Evolutionary conservation across 1,140 invertebrate genomes (phyloP), one percentile per base, ranked within the genome.

Genomic region (Metopolophium dirhodum): DNA sequence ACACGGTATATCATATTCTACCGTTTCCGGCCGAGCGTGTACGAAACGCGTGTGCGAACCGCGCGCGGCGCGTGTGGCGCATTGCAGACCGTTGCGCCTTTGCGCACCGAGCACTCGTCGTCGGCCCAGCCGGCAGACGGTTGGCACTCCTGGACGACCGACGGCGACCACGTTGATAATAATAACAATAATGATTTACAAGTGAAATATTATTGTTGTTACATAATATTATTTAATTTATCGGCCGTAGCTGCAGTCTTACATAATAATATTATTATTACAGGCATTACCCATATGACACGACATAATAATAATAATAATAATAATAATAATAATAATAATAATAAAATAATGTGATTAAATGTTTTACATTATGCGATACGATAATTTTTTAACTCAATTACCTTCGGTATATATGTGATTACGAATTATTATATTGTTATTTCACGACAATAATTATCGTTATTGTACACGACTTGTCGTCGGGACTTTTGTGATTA

Each of bases 61-160:
- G 30, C 18, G 14, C 86, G 47, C 41, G 47, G 30, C 35, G 77
- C 86, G 45, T 35, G n/a, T 88, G 86, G 86, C 86, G 86, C 86
- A 88, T 88, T 88, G 86, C 86, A 88, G 86, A 88, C 86, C 47
- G 47, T 51, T 49, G 86, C 86, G 86, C 45, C 41, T 45, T 30
- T 47, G 35, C 83, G 83, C 41, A 83, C 82, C 82, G 37, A 83
- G 20, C 82, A 83, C 37, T 35, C 82, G 82, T 83, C 35, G 82
- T 83, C 22, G 20, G 82, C 37, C 37, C 82, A 41, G 35, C 23
- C 82, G 82, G 37, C 22, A 35, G 61, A n/a, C 4, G n/a, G 61
- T 77, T 77, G 61, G 61, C 61, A 77, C 61, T 77, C n/a, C 61
- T 77, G 61, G 30, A 77, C 14, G 61, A 68, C 61, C 61, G 61